Conservation (phyloP, 2,113 vertebrate species). For the Helogale parvula region DNA sequence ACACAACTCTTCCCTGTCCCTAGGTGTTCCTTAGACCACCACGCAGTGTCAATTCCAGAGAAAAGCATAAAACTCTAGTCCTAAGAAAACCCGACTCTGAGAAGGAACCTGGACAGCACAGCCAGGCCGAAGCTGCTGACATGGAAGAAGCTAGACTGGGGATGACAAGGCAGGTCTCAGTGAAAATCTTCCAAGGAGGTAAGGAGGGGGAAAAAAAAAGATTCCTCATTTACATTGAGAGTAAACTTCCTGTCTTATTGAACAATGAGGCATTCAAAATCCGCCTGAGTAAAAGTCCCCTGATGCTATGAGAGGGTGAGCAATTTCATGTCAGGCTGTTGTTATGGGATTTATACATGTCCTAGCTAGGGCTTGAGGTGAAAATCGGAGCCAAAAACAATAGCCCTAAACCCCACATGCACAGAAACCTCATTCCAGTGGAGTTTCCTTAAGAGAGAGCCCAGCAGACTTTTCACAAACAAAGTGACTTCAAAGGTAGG, state of each 20-base stretch:
- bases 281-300: slow-evolving; percentile 60
- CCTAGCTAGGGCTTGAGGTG: slow-evolving; percentile 66
- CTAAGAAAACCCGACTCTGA: slow-evolving; percentile 2
- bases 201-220: neutral
- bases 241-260: slow-evolving; percentile 75
- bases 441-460: slow-evolving; percentile 38
- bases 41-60: neutral
- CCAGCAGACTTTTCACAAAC: slow-evolving; percentile 52
- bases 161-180: neutral
- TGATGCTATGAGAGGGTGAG: slow-evolving; percentile 72
- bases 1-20: neutral
- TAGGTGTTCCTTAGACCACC: neutral
- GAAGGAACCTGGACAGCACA: neutral
- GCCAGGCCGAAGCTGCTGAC: neutral
- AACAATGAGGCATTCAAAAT: slow-evolving; percentile 68
- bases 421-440: neutral
- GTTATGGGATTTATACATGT: slow-evolving; percentile 53
- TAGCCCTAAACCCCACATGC: slow-evolving; percentile 51
- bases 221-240: slow-evolving; percentile 69
- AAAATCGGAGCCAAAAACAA: slow-evolving; percentile 60
- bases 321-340: slow-evolving; percentile 48
- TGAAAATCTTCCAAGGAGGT: slow-evolving; percentile 52
- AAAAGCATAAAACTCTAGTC: neutral
- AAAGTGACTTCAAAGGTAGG: slow-evolving; percentile 77
- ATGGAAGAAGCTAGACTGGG: neutral